Evolutionary conservation across 2,797 vertebrate genomes (phyloP).

Genomic region (Dendrocincla tyrannina): DNA sequence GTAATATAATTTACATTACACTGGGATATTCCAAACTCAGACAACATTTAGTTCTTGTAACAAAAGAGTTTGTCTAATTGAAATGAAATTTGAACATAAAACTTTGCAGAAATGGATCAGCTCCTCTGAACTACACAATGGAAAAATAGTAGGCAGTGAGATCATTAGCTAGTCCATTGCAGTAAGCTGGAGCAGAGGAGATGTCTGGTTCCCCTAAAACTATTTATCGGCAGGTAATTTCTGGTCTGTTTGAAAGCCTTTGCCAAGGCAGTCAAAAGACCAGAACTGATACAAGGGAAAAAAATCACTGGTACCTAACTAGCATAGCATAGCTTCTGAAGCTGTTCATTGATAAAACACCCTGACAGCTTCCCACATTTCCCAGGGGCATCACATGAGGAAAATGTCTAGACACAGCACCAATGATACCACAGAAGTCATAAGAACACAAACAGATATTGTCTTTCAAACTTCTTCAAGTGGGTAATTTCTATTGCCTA

Average conservation of each 20-base stretch:
- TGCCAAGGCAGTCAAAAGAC: slow-evolving; percentile 43
- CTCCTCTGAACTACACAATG: slow-evolving; percentile 65
- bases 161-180: slow-evolving; percentile 50
- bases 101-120: slow-evolving; percentile 53
- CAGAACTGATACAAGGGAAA: slow-evolving; percentile 43
- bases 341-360: slow-evolving; percentile 24
- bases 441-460: not conserved
- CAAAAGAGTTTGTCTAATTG: slow-evolving; percentile 44
- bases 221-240: slow-evolving; percentile 66
- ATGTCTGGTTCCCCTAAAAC: slow-evolving; percentile 56
- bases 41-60: slow-evolving; percentile 40
- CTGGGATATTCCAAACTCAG: slow-evolving; percentile 45
- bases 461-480: not conserved
- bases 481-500: not conserved
- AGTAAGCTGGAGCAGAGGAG: slow-evolving; percentile 45
- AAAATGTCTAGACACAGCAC: slow-evolving; percentile 31
- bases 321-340: slow-evolving; percentile 3
- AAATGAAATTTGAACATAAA: slow-evolving; percentile 65
- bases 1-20: slow-evolving; percentile 43
- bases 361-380: slow-evolving; percentile 7
- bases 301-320: slow-evolving; percentile 19
- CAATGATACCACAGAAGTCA: not conserved
- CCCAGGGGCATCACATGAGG: slow-evolving; percentile 8
- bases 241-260: slow-evolving; percentile 45
- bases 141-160: slow-evolving; percentile 69